Base-by-base conservation (phyloP, 1,140 invertebrate genomes). In the Triops longicaudatus region DNA sequence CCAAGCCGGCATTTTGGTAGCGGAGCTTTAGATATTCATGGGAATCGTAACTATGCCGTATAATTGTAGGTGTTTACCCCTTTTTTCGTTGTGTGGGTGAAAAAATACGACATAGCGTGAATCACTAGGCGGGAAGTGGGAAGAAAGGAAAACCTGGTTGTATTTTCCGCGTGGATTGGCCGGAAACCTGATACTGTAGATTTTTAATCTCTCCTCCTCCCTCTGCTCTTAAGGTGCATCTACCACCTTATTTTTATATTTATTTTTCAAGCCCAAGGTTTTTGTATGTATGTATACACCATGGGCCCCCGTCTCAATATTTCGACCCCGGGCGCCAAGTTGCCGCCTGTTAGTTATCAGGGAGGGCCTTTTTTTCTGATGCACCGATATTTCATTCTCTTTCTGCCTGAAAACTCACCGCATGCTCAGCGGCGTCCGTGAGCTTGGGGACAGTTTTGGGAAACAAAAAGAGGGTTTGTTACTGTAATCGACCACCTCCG, bases 381-480 rank as follows among this genome's bases (percentile, higher is more conserved):
- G 50, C 50, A 17, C 50, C 50, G 50, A 63, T 63, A 63, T 63
- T 63, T 63, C 22, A 63, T 63, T 63, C 50, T 63, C 50, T 63
- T 22, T 22, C 22, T 37, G 31, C 31, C 31, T 37, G 31, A 37
- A 63, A 63, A 63, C 50, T 63, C 50, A 63, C 50, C 50, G 50
- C 50, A 63, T 63, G 50, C 50, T 63, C 50, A 63, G 14, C 50
- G 50, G 50, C 50, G 50, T 63, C 50, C 50, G 50, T n/a, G 14
- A 17, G 14, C 17, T 63, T 22, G 50, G 3, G 50, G 50, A 63
- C 50, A 63, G 50, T 63, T 63, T 63, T 9, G 50, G 31, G 31
- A 37, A 63, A 63, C 17, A 22, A 22, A 63, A 63, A 63, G 22
- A 63, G 50, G 50, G 50, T n/a, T 63, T n/a, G n/a, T 63, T 63